These are phyloP conservation scores for Anthopleura xanthogrammica DNA, from an alignment of 92 coral and sea anemone genomes.

Conservation along the genomic window DNA sequence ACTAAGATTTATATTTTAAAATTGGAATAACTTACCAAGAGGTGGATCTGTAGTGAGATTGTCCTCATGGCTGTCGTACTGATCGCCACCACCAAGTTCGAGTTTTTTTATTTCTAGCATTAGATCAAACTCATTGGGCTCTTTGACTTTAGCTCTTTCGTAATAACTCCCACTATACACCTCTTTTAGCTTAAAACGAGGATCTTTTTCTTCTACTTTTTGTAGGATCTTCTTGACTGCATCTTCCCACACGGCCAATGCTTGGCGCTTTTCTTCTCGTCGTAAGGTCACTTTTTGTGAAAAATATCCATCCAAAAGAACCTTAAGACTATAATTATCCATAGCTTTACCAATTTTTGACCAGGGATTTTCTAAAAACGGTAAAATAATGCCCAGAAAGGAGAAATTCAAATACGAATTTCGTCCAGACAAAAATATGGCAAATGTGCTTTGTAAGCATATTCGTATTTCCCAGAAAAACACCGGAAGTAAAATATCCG, in stretches of 20 bases:
- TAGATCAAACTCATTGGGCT: conserved; percentile 72
- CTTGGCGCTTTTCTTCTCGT: conserved; percentile 16
- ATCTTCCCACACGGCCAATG: conserved; percentile 44
- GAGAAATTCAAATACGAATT: background rate
- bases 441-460: background rate
- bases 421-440: background rate
- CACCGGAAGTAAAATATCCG: conserved; percentile 9
- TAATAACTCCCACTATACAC: conserved; percentile 55
- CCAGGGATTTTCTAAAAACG: background rate
- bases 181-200: conserved; percentile 27
- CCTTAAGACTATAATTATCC: background rate
- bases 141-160: conserved; percentile 60
- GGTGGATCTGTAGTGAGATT: conserved; percentile 35
- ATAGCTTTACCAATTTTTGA: background rate
- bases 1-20: too few relatives aligned
- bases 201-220: conserved; percentile 29
- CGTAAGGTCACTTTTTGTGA: background rate
- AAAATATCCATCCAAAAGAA: conserved; percentile 9
- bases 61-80: conserved; percentile 28
- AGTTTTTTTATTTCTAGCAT: conserved; percentile 54
- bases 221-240: conserved; percentile 33
- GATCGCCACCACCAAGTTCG: conserved; percentile 8
- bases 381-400: background rate
- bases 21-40: conserved; percentile 8
- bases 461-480: background rate